Base-by-base conservation (phyloP, 2,888 invertebrate genomes). In the Eupithecia subumbrata region DNA sequence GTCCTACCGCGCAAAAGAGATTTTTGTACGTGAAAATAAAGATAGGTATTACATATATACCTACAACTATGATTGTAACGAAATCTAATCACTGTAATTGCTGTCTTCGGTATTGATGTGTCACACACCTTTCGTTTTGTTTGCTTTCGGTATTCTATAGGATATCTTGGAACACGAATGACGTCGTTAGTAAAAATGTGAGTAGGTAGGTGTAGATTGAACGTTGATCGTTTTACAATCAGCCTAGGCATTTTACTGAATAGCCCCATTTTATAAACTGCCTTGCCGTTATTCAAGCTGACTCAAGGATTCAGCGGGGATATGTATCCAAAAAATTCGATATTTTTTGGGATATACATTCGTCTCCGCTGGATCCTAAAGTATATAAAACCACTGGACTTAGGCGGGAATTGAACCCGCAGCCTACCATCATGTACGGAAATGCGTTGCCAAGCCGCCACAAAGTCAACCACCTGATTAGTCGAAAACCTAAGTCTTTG, bases 81-180 rank as follows among this genome's bases (percentile, higher is more conserved):
- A 9, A 68, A 68, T 77, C 77, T 82, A 84, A 85, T 84, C 81
- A 77, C 79, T 81, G 74, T 85, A 83, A 85, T 84, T 77, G 82
- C 66, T 82, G 82, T 80, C 76, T 79, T 66, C 63, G 75, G 66
- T 83, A 82, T 82, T 34, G 68, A 45, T 52, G 82, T 81, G 83
- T 82, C 69, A 78, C 77, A 71, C 79, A 71, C 71, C 74, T 77
- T 37, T 73, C 69, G 69, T 52, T 67, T 71, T 80, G 77, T 72
- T 80, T 77, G 72, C 68, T 73, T 70, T 77, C 70, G 73, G 48
- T 34, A 18, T 60, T 71, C 14, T 40, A 22, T 68, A 60, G 16
- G 52, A 34, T 43, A 37, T 60, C 45, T 48, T 45, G 60, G 56
- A 43, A 43, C 40, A 7, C 8, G 43, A 25, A 74, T 71, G 71